Evolutionary conservation across 2,797 vertebrate genomes (phyloP).

Genomic region (Poecilia wingei): DNA sequence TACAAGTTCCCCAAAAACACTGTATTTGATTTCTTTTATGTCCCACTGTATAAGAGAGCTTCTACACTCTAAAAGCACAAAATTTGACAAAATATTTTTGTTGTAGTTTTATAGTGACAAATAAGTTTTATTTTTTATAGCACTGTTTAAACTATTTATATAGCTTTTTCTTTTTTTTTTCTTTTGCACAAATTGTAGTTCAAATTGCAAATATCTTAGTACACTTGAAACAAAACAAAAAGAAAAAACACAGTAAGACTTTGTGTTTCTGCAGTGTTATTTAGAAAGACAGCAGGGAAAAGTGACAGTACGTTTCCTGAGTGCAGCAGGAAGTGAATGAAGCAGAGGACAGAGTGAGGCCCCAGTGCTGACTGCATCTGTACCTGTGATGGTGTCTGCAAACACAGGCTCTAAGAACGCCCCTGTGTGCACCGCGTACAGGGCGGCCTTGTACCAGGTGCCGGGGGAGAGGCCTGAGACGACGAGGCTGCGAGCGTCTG

Average conservation of each 20-base stretch:
- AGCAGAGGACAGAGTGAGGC: slow-evolving; percentile 39
- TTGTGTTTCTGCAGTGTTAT: not conserved
- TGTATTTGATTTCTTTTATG: no score
- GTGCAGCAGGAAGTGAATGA: slow-evolving; percentile 36
- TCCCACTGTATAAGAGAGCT: no score
- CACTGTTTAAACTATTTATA: no score
- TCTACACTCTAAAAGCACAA: no score
- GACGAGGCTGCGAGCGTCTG: slow-evolving; percentile 73
- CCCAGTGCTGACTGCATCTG: slow-evolving; percentile 29
- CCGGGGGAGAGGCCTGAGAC: slow-evolving; percentile 84
- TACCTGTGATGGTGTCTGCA: slow-evolving; percentile 93
- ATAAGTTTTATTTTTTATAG: no score
- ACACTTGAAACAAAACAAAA: no score
- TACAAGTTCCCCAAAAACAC: no score
- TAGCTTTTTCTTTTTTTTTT: not conserved
- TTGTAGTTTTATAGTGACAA: no score
- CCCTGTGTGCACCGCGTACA: slow-evolving; percentile 85
- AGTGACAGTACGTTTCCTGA: slow-evolving; percentile 9
- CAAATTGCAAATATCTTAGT: no score
- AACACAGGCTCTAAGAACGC: slow-evolving; percentile 83
- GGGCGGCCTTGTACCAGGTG: slow-evolving; percentile 86
- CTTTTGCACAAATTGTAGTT: not conserved
- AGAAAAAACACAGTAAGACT: no score
- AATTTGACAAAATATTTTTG: no score
- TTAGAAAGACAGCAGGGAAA: slow-evolving; percentile 10